Evolutionary conservation across 92 coral and sea anemone genomes (phyloP), one percentile per base, ranked within the genome.

Genomic region (Bergia sp.): DNA sequence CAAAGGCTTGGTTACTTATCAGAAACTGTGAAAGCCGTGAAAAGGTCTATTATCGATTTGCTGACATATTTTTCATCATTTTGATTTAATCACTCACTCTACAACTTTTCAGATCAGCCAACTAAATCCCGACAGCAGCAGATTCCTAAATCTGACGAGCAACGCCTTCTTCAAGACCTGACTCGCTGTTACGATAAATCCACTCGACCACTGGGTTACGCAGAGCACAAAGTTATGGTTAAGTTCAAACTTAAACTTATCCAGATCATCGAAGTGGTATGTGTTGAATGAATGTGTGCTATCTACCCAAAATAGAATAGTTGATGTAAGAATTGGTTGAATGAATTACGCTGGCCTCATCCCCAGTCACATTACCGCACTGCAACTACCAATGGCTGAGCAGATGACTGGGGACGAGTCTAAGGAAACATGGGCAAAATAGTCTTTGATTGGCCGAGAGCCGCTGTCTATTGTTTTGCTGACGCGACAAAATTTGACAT

Each of bases 111-210:
- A 82, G 86, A 82, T 69, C 61, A 82, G 39, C 50, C 44, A 66
- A 5, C 86, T 0, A 82, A 82, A 71, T 77, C 86, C 1, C 86
- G 86, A 1, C 86, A 67, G 16, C 61, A 66, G 23, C 86, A 82
- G 16, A 67, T 23, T 15, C 86, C 86, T 0, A 41, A 82, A 29
- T 66, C 61, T 5, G 64, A 82, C 41, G 86, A 82, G 13, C 86
- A 82, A 16, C 86, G 86, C 7, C 77, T 82, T 45, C 41, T 82
- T 3, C 86, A 82, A 37, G 76, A 82, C 29, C 77, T 82, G 12
- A 82, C 77, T 43, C 86, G 76, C 50, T 82, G 86, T 65, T 82
- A 82, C 86, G 86, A 82, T 40, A 82, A 37, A 13, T 66, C 86
- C 3, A 65, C 55, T 43, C 77, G 77, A 43, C 86, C 86, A 1